A percentile compares a stretch with the other conserved stretches of the same genome.
phyloP scores from a whole-genome alignment of 2,888 invertebrate species.

The Frankliniella fusca region DNA sequence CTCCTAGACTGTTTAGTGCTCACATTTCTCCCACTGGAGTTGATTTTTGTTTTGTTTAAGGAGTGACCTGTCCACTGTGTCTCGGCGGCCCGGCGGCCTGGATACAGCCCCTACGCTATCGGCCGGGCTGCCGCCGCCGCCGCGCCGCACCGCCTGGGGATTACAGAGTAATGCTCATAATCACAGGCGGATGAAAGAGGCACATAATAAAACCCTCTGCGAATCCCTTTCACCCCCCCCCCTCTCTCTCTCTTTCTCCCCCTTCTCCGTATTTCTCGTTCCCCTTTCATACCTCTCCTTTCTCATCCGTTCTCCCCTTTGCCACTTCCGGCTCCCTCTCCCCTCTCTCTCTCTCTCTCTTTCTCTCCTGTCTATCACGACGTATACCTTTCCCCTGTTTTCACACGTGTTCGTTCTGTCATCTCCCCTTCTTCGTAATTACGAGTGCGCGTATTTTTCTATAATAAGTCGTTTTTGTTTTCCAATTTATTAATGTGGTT shows the following conservation, averaged over 20 bases:
- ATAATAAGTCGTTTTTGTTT: too few species aligned
- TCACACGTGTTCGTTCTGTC: too few species aligned
- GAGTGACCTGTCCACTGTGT: too few species aligned
- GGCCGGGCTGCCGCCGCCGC: not conserved
- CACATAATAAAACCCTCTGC: slow-evolving; percentile 24
- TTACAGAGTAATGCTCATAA: slow-evolving; percentile 24
- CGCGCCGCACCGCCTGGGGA: slow-evolving; percentile 7
- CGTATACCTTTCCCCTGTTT: too few species aligned
- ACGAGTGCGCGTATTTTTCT: too few species aligned
- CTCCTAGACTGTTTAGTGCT: too few species aligned
- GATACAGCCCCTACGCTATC: not conserved
- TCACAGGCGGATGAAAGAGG: slow-evolving; percentile 19
- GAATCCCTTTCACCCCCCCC: not conserved
- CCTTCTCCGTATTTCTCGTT: not conserved
- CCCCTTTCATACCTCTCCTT: not conserved
- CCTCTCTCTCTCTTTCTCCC: not conserved
- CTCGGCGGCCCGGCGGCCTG: not conserved
- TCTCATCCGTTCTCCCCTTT: not conserved
- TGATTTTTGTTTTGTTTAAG: too few species aligned
- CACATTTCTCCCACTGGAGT: too few species aligned
- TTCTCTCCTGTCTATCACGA: not conserved
- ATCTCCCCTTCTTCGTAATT: too few species aligned
- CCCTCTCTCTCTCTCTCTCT: slow-evolving; percentile 1
- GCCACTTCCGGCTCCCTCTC: not conserved
- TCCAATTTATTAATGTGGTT: too few species aligned